Percentiles rank a stretch among this genome's conserved stretches.
phyloP scores from a whole-genome alignment of 2,888 invertebrate genomes.

The Sinhomidia bicolor region DNA sequence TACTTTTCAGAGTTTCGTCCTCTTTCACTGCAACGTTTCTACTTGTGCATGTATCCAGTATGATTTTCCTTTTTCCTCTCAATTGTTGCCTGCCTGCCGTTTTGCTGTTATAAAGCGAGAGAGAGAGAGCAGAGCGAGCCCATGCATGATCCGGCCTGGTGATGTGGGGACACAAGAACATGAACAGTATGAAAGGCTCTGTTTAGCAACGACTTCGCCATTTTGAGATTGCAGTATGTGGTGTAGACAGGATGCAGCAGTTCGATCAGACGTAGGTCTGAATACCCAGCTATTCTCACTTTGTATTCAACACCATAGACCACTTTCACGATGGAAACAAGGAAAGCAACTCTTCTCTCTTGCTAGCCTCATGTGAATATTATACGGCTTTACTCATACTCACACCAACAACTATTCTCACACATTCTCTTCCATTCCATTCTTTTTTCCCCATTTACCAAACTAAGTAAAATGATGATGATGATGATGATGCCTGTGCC shows the following conservation, averaged over 20 bases:
- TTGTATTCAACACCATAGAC: constrained; percentile 34
- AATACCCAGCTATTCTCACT: constrained; percentile 51
- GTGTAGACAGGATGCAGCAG: constrained; percentile 80
- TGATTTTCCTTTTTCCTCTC: background rate
- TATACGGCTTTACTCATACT: constrained; percentile 1
- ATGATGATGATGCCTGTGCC: constrained; percentile 25
- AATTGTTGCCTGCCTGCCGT: constrained; percentile 29
- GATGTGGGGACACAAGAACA: constrained; percentile 2
- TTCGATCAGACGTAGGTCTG: constrained; percentile 76
- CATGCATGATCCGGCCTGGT: background rate
- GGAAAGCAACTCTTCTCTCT: background rate
- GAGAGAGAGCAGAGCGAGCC: no score
- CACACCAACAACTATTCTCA: background rate
- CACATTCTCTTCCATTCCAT: background rate
- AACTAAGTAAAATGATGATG: background rate
- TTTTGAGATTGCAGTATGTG: constrained; percentile 80
- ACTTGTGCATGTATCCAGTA: background rate
- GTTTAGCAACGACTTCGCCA: constrained; percentile 76
- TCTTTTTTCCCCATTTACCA: constrained; percentile 28
- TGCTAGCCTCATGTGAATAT: constrained; percentile 18
- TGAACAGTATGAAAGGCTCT: background rate
- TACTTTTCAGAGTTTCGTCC: background rate
- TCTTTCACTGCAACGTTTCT: constrained; percentile 28
- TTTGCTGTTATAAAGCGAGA: no score
- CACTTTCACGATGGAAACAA: background rate